phyloP scores from a whole-genome alignment of 2,113 vertebrate genomes.

The Synodontis membranacea region DNA sequence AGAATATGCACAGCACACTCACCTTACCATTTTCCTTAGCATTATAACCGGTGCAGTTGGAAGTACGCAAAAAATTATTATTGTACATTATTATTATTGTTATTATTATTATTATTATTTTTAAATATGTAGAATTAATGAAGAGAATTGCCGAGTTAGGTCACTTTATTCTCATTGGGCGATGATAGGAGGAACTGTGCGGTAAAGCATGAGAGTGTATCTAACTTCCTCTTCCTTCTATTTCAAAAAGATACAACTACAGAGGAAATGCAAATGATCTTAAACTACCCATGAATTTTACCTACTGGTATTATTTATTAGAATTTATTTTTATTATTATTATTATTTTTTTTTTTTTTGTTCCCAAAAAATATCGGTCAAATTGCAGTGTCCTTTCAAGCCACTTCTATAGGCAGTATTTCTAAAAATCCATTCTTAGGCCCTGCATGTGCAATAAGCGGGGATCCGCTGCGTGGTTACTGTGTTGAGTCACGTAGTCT shows the following conservation, averaged over 20 bases:
- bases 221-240: slow-evolving; percentile 78
- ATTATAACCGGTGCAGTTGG: no score
- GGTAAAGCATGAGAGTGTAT: slow-evolving; percentile 56
- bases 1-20: not conserved
- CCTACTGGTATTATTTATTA: not conserved
- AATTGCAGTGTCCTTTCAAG: not conserved
- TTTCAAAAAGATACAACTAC: slow-evolving; percentile 58
- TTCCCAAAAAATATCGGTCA: not conserved
- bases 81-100: not conserved
- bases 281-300: not conserved
- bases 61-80: not conserved
- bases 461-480: slow-evolving; percentile 30
- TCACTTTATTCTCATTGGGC: slow-evolving; percentile 60
- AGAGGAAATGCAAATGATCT: slow-evolving; percentile 17
- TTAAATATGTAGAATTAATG: not conserved
- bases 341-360: no score
- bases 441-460: not conserved
- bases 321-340: not conserved
- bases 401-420: no score
- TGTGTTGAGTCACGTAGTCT: slow-evolving; percentile 51
- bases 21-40: not conserved
- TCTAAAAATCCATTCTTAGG: not conserved
- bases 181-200: slow-evolving; percentile 64
- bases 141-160: slow-evolving; percentile 1
- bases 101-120: no score